phyloP scores from a whole-genome alignment of 2,113 vertebrate species.

The Gymnogyps californianus region DNA sequence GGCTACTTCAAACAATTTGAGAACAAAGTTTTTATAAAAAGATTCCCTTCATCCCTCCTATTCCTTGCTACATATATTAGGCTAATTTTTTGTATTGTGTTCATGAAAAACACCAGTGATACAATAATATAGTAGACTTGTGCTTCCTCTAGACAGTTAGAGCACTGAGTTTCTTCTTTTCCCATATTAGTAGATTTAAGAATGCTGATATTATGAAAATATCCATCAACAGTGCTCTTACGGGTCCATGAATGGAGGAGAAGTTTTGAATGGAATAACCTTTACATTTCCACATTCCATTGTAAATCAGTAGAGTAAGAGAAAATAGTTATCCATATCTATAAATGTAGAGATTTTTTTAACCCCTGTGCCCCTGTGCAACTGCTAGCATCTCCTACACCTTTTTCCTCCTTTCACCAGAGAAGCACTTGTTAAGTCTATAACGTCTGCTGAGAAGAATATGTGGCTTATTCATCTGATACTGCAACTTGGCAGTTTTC shows the following conservation, averaged over 20 bases:
- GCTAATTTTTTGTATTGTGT: neutral
- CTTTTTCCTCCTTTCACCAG: neutral
- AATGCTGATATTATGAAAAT: neutral
- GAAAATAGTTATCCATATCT: neutral
- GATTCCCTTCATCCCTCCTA: neutral
- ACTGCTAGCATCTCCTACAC: neutral
- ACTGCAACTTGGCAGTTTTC: neutral
- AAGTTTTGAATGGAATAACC: neutral
- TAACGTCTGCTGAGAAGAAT: neutral
- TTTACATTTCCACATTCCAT: neutral
- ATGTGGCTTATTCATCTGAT: neutral
- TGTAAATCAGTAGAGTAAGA: neutral
- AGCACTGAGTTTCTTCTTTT: neutral
- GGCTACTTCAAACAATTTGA: neutral
- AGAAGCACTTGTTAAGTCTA: neutral
- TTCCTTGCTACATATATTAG: neutral
- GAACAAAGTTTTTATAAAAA: neutral
- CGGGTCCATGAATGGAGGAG: neutral
- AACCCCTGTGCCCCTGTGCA: neutral
- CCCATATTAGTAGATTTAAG: neutral
- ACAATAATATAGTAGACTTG: neutral
- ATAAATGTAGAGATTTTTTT: neutral
- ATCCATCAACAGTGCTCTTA: neutral
- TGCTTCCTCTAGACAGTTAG: neutral
- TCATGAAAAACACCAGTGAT: neutral